These are phyloP conservation scores for Melanotaenia pygmaea DNA, from an alignment of 2,797 vertebrate species.

Conservation along the genomic window DNA sequence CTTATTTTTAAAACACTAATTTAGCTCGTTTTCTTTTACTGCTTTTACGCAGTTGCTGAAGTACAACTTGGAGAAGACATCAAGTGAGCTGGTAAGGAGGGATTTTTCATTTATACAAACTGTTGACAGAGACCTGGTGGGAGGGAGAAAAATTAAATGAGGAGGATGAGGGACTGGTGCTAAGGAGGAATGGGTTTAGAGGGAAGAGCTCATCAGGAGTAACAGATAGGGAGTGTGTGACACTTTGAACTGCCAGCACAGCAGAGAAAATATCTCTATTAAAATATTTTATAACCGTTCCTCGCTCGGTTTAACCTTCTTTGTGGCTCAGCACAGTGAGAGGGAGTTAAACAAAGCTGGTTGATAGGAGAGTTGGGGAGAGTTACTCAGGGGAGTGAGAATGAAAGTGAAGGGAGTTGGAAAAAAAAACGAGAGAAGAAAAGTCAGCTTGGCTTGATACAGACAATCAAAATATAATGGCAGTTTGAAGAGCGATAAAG, in stretches of 20 bases:
- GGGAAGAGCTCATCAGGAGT: constrained; percentile 82
- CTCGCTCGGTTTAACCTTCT: constrained; percentile 83
- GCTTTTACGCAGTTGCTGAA: constrained; percentile 89
- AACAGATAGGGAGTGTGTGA: constrained; percentile 85
- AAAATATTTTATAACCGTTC: constrained; percentile 87
- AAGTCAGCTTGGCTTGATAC: constrained; percentile 79
- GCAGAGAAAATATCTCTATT: constrained; percentile 86
- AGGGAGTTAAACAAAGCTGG: constrained; percentile 50
- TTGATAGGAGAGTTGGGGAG: constrained; percentile 32
- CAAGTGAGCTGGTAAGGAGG: constrained; percentile 91
- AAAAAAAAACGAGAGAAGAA: constrained; percentile 40
- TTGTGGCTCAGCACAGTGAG: constrained; percentile 48
- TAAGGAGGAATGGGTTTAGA: constrained; percentile 71
- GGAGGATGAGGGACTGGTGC: constrained; percentile 60
- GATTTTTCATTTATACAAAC: constrained; percentile 75
- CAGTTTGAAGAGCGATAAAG: constrained; percentile 75
- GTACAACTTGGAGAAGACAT: constrained; percentile 94
- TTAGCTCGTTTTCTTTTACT: constrained; percentile 34
- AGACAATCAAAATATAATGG: constrained; percentile 83
- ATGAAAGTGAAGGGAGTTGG: constrained; percentile 57
- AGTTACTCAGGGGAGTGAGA: constrained; percentile 48
- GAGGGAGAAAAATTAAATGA: constrained; percentile 73
- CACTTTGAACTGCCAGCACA: constrained; percentile 83
- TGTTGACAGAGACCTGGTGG: constrained; percentile 76
- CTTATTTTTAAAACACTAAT: neutral